These are phyloP conservation scores for Philonicus albiceps DNA, from an alignment of 2,888 invertebrate species.

Conservation along the genomic window DNA sequence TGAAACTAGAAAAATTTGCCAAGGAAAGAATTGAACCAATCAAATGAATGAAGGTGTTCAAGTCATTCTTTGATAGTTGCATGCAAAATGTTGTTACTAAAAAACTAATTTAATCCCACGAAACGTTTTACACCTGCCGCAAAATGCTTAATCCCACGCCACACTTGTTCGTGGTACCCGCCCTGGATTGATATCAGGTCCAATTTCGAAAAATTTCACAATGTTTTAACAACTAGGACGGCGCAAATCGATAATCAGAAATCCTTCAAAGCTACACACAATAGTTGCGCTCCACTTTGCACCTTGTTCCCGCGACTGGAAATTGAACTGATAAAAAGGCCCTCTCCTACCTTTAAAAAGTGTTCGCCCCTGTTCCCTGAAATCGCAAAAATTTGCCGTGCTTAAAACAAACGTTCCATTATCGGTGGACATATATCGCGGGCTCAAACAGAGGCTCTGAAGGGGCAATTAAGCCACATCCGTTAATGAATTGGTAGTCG, in stretches of 20 bases:
- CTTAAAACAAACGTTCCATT: not conserved
- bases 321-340: not conserved
- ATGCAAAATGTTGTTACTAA: not conserved
- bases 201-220: not conserved
- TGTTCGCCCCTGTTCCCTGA: not conserved
- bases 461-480: not conserved
- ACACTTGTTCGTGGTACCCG: not conserved
- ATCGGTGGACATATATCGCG: not conserved
- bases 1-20: no score
- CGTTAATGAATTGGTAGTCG: conserved; percentile 5
- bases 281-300: not conserved
- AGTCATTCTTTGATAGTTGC: not conserved
- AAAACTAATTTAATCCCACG: not conserved
- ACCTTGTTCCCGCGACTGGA: not conserved
- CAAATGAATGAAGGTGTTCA: not conserved
- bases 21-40: not conserved
- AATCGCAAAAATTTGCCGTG: not conserved
- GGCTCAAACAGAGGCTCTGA: not conserved
- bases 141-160: not conserved
- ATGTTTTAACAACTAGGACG: not conserved
- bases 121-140: not conserved
- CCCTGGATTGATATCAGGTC: not conserved
- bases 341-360: not conserved
- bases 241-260: not conserved
- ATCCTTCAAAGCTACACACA: not conserved